Base-by-base conservation (phyloP, 2,113 vertebrate species). In the Brachypodius melanocephalos region DNA sequence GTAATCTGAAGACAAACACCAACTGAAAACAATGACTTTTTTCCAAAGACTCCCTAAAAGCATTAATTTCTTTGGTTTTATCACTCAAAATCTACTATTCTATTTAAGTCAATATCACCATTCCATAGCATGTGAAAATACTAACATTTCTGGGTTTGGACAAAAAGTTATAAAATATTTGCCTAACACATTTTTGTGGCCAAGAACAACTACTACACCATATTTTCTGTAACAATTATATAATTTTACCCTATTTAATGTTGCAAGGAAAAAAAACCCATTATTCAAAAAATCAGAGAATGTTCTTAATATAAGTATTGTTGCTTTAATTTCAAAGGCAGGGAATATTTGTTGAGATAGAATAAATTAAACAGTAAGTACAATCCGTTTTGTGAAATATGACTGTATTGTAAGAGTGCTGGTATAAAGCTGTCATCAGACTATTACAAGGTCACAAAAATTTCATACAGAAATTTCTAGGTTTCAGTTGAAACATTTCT, bases 1-100 rank as follows among this genome's bases (percentile, higher is more conserved):
- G 21, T 34, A 79, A 85, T 73, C 90, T 92, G 73, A 90, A 96
- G 91, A 94, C 73, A 86, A 69, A 55, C 21, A 77, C 28, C 61
- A 69, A 49, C 16, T 65, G 29, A 90, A 93, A 85, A 45, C 45
- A 86, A 72, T 77, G 8, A 19, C 17, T 59, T 80, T 79, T 58
- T 32, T 12, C 34, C 59, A 63, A 85, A 95, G 43, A 89, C 28
- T 77, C 42, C 66, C 14, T 59, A 52, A 95, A 91, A 43, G n/a
- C 2, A 17, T 68, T 58, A 3, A n/a, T 84, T 88, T 77, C 38
- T 95, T 55, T 80, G 45, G 79, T 75, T 66, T 63, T 76, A 68
- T 40, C 45, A 68, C 17, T 80, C 55, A 85, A 75, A 92, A 94
- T 55, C 52, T 79, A 95, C 22, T 77, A n/a, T 51, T 61, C 19